Percentiles rank a stretch among this genome's conserved stretches.
Conservation (phyloP, 1,140 invertebrate species). For the Orius laevigatus region DNA sequence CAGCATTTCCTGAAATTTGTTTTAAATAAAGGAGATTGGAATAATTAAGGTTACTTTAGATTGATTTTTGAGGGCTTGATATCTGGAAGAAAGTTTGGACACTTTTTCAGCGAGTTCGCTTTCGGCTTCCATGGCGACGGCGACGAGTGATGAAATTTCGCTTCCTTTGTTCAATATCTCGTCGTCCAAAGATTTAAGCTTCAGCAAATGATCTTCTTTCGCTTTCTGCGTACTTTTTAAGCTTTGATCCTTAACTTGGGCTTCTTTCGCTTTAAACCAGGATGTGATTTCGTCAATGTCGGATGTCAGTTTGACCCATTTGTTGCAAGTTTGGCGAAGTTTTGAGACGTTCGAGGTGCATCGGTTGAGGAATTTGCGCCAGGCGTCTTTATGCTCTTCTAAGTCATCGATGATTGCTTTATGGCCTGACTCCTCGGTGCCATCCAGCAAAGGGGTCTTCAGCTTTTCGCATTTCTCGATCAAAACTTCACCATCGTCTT, state of each 20-base stretch:
- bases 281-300: conserved; percentile 54
- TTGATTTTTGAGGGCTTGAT: conserved; percentile 68
- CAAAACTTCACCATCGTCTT: conserved; percentile 53
- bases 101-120: conserved; percentile 56
- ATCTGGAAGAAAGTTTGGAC: conserved; percentile 63
- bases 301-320: conserved; percentile 65
- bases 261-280: conserved; percentile 75
- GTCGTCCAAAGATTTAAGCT: conserved; percentile 53
- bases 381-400: conserved; percentile 54
- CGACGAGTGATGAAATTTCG: conserved; percentile 54
- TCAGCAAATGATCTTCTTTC: conserved; percentile 64
- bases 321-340: conserved; percentile 49
- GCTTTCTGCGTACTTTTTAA: conserved; percentile 69
- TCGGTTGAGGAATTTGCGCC: conserved; percentile 57
- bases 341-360: conserved; percentile 49
- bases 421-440: conserved; percentile 67
- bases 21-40: not conserved
- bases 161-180: conserved; percentile 53
- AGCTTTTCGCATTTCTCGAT: conserved; percentile 52
- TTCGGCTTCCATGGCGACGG: conserved; percentile 56
- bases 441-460: conserved; percentile 51
- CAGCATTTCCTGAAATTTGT: conserved; percentile 40
- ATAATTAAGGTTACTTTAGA: conserved; percentile 37
- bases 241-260: conserved; percentile 72
- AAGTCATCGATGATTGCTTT: conserved; percentile 53